A percentile compares a stretch with the other conserved stretches of the same genome.
Conservation (phyloP, 2,113 vertebrate genomes). For the Mastomys natalensis region DNA sequence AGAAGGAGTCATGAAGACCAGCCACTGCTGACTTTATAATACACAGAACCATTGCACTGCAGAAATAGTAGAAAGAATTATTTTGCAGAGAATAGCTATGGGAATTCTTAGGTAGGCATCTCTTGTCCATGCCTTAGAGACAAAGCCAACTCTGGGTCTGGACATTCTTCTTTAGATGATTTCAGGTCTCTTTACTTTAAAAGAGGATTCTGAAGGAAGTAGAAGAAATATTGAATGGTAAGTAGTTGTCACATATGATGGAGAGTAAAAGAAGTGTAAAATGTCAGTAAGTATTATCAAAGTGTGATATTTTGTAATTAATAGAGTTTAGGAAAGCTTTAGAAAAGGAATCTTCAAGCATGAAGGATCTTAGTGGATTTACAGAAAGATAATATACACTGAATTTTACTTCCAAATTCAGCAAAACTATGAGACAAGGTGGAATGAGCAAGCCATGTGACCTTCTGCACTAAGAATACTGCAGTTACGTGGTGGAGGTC, state of each 20-base stretch:
- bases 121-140: background rate
- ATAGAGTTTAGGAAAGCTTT: background rate
- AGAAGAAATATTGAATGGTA: background rate
- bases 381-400: background rate
- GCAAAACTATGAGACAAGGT: background rate
- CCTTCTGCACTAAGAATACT: background rate
- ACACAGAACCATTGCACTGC: background rate
- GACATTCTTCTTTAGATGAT: background rate
- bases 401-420: constrained; percentile 42
- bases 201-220: constrained; percentile 28
- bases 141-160: background rate
- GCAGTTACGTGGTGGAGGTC: background rate
- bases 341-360: background rate
- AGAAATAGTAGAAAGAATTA: background rate
- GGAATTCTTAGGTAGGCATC: background rate
- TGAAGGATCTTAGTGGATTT: background rate
- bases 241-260: background rate
- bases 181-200: background rate
- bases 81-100: background rate
- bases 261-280: constrained; percentile 4
- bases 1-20: background rate
- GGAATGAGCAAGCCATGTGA: background rate
- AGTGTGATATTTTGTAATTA: background rate
- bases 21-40: background rate
- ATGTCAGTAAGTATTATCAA: constrained; percentile 6